phyloP scores from a whole-genome alignment of 1,140 invertebrate genomes.

The Nasonia longicornis region DNA sequence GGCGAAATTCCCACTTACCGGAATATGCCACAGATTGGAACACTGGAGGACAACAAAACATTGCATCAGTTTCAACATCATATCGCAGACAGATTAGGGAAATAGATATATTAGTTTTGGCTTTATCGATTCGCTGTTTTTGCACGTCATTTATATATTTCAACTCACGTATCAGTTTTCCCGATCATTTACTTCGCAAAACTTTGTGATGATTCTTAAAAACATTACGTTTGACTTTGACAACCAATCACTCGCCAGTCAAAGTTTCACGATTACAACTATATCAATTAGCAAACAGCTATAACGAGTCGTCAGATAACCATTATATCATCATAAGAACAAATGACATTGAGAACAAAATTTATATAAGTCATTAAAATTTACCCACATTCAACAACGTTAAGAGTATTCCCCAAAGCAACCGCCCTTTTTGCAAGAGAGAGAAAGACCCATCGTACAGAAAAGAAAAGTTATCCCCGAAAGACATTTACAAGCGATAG shows the following conservation, averaged over 20 bases:
- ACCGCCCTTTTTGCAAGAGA: neutral
- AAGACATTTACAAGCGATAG: constrained; percentile 23
- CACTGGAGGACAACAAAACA: constrained; percentile 76
- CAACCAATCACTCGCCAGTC: constrained; percentile 4
- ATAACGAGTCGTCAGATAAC: neutral
- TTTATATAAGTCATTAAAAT: neutral
- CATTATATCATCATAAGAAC: neutral
- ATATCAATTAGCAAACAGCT: neutral
- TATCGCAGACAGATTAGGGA: constrained; percentile 44
- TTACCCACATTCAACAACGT: neutral
- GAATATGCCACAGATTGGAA: constrained; percentile 94
- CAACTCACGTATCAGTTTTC: neutral
- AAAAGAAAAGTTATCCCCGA: neutral
- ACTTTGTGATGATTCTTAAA: neutral
- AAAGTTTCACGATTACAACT: neutral
- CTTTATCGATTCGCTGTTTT: constrained; percentile 11
- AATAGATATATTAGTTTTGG: constrained; percentile 13
- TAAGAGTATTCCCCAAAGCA: constrained; percentile 1
- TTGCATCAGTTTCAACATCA: constrained; percentile 65
- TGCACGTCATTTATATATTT: neutral
- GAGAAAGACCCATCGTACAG: neutral
- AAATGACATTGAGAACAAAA: neutral
- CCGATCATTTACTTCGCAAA: neutral
- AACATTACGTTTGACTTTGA: neutral
- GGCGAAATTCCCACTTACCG: constrained; percentile 80